Base-by-base conservation (phyloP, 1,140 invertebrate genomes). In the Laupala kohalensis region DNA sequence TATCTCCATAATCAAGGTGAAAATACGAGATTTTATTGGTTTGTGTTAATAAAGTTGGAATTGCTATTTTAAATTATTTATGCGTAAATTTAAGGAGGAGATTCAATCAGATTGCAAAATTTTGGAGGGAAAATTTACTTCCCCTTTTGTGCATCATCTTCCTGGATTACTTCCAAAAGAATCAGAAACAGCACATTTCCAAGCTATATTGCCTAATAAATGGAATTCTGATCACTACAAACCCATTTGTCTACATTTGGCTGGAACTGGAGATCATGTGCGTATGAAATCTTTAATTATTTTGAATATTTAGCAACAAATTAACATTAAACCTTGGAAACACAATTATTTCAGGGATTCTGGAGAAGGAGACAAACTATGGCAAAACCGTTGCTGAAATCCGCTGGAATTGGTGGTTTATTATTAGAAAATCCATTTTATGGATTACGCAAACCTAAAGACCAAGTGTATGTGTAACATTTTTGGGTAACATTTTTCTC, bases 361-460 rank as follows among this genome's bases (percentile, higher is more conserved):
- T 97, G 95, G 92, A 84, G 94, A 77, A 82, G 97, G 78, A 83
- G 95, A 80, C 89, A 90, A 76, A 82, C 97, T 25, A 92, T 98
- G 83, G 95, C 93, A 25, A 93, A 92, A 79, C 96, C 96, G 13
- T 78, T 98, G 25, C 79, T 98, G 2, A 93, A 94, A 80, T 91
- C 97, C 79, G 86, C 87, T 66, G 93, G 94, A 15, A 96, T 99
- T 76, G 95, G 89, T 67, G 94, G 96, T 2, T 91, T 99, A 65
- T 88, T 99, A 74, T 80, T 99, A 72, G 96, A 99, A 86, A 99
- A 99, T 85, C 97, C 97, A 64, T 99, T 95, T 83, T 99, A 97
- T 85, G 96, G 96, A 28, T 78, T 88, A 0, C 85, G 97, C 74
- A 98, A 97, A 84, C 97, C 97, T 6, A 89, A 89, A 76, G 87